These are phyloP conservation scores for Alentia gelatinosa DNA, from an alignment of 2,888 invertebrate genomes.

Conservation along the genomic window DNA sequence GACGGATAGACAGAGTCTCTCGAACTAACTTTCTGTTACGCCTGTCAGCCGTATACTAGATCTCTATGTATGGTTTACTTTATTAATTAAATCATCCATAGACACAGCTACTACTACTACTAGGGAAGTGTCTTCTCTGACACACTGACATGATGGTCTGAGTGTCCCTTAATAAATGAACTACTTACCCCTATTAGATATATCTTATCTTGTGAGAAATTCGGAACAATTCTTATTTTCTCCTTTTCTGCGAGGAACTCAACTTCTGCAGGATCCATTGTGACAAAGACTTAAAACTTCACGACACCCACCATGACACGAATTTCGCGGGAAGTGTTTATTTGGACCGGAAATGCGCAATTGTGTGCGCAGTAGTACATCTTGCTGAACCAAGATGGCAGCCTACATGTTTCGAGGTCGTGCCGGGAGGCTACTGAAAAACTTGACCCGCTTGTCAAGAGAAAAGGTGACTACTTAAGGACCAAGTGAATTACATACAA, in stretches of 20 bases:
- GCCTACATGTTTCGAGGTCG: slow-evolving; percentile 65
- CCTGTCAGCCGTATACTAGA: too few species aligned
- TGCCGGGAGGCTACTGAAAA: slow-evolving; percentile 60
- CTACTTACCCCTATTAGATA: slow-evolving; percentile 80
- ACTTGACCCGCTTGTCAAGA: slow-evolving; percentile 37
- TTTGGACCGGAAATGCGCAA: slow-evolving; percentile 30
- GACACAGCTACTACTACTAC: too few species aligned
- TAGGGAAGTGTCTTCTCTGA: too few species aligned
- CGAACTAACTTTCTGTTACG: too few species aligned
- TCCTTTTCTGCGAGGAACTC: slow-evolving; percentile 94
- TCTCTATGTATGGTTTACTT: too few species aligned
- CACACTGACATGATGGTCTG: too few species aligned
- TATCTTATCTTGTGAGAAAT: slow-evolving; percentile 87
- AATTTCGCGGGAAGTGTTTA: slow-evolving; percentile 53
- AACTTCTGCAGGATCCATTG: slow-evolving; percentile 81
- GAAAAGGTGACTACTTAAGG: neutral
- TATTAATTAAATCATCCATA: too few species aligned
- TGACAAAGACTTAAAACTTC: neutral
- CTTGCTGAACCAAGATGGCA: slow-evolving; percentile 62
- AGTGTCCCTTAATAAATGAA: too few species aligned
- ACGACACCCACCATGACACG: neutral
- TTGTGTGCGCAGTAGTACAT: neutral
- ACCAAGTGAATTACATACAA: neutral
- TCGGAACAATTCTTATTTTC: slow-evolving; percentile 91
- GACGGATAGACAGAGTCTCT: too few species aligned